Conservation (phyloP, 2,113 vertebrate species). For the Trogon melanurus region DNA sequence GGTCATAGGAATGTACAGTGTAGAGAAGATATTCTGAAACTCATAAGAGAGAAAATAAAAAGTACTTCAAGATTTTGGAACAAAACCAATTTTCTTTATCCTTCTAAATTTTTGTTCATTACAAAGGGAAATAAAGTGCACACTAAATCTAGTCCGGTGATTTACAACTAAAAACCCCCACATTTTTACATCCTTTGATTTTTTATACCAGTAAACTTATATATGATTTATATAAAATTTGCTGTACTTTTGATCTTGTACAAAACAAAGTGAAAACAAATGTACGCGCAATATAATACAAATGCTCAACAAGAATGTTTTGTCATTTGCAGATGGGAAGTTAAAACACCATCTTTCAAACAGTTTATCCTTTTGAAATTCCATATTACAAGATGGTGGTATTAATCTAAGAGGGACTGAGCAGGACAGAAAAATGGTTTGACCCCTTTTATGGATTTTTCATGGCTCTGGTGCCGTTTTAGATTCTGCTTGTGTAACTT, state of each 20-base stretch:
- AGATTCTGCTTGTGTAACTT: constrained; percentile 1
- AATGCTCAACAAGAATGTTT: not conserved
- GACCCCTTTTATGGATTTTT: constrained; percentile 16
- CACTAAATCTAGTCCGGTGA: not conserved
- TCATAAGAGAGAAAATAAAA: not conserved
- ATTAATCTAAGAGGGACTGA: constrained; percentile 11
- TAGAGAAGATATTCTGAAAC: not conserved
- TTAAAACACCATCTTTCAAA: not conserved
- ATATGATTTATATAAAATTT: not conserved
- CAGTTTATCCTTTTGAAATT: not conserved
- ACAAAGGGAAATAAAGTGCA: not conserved
- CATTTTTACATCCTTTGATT: not conserved
- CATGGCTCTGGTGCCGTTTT: not conserved
- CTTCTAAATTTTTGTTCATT: not conserved
- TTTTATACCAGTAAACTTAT: not conserved
- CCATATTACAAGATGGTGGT: not conserved
- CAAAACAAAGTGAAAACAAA: not conserved
- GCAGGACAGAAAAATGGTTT: not conserved
- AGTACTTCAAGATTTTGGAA: not conserved
- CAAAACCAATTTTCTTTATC: not conserved
- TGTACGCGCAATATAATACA: not conserved
- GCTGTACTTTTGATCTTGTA: not conserved
- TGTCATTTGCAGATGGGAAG: not conserved
- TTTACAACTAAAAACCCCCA: not conserved
- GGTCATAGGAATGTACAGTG: not conserved